phyloP scores from a whole-genome alignment of 1,140 invertebrate genomes.

The Yoshiicerus persimilis region DNA sequence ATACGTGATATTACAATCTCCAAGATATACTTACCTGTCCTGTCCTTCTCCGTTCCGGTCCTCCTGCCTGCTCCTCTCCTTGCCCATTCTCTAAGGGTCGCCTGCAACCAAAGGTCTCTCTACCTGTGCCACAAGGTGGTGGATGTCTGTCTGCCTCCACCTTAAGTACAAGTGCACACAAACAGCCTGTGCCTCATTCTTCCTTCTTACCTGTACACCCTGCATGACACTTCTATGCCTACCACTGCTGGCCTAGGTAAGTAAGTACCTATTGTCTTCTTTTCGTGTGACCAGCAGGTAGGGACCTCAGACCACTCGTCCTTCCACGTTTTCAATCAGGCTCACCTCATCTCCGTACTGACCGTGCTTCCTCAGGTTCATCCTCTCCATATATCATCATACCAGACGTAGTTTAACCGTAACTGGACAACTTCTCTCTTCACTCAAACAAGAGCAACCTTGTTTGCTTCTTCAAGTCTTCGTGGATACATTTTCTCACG shows the following conservation, averaged over 20 bases:
- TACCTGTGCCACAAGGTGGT: too few relatives aligned
- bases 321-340: not conserved
- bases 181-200: not conserved
- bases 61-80: not conserved
- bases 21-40: not conserved
- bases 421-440: not conserved
- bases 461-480: not conserved
- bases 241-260: not conserved
- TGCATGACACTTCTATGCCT: not conserved
- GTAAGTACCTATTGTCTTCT: not conserved
- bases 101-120: too few relatives aligned
- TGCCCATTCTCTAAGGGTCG: too few relatives aligned
- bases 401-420: not conserved
- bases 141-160: too few relatives aligned
- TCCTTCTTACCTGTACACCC: not conserved
- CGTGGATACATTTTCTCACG: not conserved
- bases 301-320: not conserved
- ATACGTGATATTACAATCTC: not conserved
- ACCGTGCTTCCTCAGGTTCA: not conserved
- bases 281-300: not conserved
- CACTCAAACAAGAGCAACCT: not conserved
- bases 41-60: not conserved
- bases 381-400: not conserved
- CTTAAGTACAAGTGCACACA: not conserved
- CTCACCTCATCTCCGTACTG: not conserved